Evolutionary conservation across 2,113 vertebrate genomes (phyloP), one percentile per base, ranked within the genome.

Genomic region (Gnathonemus longibarbis): DNA sequence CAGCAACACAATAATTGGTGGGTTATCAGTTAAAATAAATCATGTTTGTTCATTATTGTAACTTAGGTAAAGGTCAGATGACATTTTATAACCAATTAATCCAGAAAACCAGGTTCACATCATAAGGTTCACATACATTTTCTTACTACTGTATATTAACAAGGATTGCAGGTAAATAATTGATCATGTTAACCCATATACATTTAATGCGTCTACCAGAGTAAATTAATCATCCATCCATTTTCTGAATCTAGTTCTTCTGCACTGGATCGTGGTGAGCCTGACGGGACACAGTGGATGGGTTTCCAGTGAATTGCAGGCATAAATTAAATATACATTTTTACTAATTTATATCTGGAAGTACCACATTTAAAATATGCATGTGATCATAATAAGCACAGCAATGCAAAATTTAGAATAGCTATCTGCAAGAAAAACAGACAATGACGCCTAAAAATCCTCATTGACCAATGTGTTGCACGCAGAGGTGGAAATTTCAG

Each of bases 401-500:
- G 70, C 39, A 15, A 17, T 17, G 74, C 74, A 80, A 74, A 74
- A 74, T 74, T 13, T n/a, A 70, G 3, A 27, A 31, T 1, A 31
- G 35, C 31, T 77, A 77, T 39, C 31, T 10, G 8, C 31, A 80
- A 39, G 35, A 80, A 31, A 66, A 70, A 70, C 6, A 62, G 58
- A 62, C n/a, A 83, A 91, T 90, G 84, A 84, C 13, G 4, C 86
- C 66, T 27, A 27, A 87, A 31, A 80, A 7, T 62, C 49, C 7
- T 21, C n/a, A 3, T 15, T 80, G 74, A 88, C 39, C 90, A 89
- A 74, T 66, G 87, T 93, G 90, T 92, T 92, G 95, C 52, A 53
- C 0, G 5, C 17, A 53, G 52, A 53, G 52, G 17, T 56, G 53
- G 19, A 56, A 21, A 56, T 56, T 56, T 56, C 19, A 56, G 53